Evolutionary conservation across 2,888 invertebrate species (phyloP), one percentile per base, ranked within the genome.

Genomic region (Pelosia muscerda): DNA sequence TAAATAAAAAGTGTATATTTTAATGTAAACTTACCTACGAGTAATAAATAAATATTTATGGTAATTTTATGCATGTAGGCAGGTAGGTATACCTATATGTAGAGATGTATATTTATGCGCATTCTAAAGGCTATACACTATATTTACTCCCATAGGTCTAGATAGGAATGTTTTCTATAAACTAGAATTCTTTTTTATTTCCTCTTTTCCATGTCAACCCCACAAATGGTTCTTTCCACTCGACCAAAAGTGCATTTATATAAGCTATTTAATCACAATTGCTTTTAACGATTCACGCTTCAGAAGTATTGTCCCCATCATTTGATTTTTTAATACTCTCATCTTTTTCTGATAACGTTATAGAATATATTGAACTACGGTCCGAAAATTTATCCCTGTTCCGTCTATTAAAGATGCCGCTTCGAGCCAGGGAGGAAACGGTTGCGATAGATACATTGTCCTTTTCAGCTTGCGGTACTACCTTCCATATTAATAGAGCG

Each of bases 401-500:
- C 56, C 93, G 80, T 62, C 91, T 87, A 57, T 89, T 86, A 73
- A 95, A 94, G 64, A 95, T 85, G 5, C 94, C 87, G 68, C 89
- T 90, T 54, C 93, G 89, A n/a, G 92, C 88, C n/a, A 93, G 69
- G 49, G 93, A 90, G 0, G 95, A 95, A 59, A 88, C 84, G 2
- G 94, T 92, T n/a, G 89, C 89, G 53, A 94, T 89, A 13, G 95
- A 95, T 58, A 92, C 90, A 80, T 95, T 94, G 82, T 96, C 96
- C 73, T 89, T 89, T 49, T 95, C 95, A 9, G 88, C 86, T 84
- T 95, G 95, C 42, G 95, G 95, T 42, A 95, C 95, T 82, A 96
- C 90, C 84, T 95, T 96, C 90, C 96, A 93, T 72, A 95, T 95
- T 63, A 96, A 83, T 53, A 96, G 87, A 4, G 95, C 95, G 55